These are phyloP conservation scores for Rhinogobius similis DNA, from an alignment of 2,113 vertebrate genomes.

Conservation along the genomic window DNA sequence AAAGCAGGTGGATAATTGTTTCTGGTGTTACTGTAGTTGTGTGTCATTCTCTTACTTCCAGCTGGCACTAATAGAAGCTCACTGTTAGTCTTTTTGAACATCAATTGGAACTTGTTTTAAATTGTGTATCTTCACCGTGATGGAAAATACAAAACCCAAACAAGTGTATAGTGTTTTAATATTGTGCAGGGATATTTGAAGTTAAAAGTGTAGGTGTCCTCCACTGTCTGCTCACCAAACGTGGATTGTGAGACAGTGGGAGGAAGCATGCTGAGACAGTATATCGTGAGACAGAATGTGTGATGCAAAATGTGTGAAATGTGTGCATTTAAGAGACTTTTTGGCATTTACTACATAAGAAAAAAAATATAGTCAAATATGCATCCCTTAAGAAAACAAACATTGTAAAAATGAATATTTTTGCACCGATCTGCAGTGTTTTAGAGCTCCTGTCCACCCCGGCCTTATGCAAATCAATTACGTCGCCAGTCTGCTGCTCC, in stretches of 20 bases:
- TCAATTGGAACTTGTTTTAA: neutral
- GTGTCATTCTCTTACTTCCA: neutral
- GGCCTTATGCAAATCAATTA: constrained; percentile 56
- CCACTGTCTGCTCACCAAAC: constrained; percentile 51
- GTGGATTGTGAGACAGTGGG: constrained; percentile 51
- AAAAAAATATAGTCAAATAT: constrained; percentile 9
- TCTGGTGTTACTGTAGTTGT: neutral
- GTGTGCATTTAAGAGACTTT: constrained; percentile 28
- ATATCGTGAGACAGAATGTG: constrained; percentile 31
- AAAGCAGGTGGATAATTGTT: neutral
- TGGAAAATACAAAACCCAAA: constrained; percentile 15
- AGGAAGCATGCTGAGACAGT: constrained; percentile 49
- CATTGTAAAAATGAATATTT: constrained; percentile 35
- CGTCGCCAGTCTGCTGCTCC: constrained; percentile 55
- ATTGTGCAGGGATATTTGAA: constrained; percentile 42
- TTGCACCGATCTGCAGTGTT: constrained; percentile 32
- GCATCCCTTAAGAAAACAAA: constrained; percentile 45
- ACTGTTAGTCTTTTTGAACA: neutral
- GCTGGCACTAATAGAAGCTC: neutral
- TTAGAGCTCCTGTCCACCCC: constrained; percentile 29
- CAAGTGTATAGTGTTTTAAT: constrained; percentile 12
- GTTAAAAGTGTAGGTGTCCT: constrained; percentile 54
- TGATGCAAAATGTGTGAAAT: constrained; percentile 24
- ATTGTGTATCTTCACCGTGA: neutral
- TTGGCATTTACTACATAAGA: neutral